These are phyloP conservation scores for Trachelus tabidus DNA, from an alignment of 2,888 invertebrate genomes.

Conservation along the genomic window DNA sequence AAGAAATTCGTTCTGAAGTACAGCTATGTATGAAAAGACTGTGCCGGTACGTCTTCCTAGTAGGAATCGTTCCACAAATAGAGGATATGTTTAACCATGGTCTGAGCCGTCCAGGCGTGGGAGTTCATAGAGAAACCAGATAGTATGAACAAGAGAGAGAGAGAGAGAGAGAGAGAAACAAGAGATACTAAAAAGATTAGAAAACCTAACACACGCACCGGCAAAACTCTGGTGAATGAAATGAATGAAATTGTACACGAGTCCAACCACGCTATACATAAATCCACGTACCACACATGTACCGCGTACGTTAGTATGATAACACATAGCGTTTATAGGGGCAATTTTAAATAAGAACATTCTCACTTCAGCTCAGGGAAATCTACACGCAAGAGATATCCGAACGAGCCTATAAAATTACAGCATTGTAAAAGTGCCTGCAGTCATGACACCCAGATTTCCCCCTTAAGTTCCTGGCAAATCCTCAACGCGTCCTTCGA, in stretches of 20 bases:
- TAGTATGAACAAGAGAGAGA: background rate
- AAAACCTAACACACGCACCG: background rate
- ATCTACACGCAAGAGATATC: background rate
- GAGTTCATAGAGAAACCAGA: background rate
- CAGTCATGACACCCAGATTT: background rate
- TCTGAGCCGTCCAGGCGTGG: background rate
- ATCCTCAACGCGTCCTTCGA: background rate
- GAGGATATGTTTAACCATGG: conserved; percentile 21
- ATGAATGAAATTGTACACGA: background rate
- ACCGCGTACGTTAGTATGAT: background rate
- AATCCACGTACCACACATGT: background rate
- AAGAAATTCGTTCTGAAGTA: background rate
- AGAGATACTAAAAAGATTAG: background rate
- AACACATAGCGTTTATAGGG: background rate
- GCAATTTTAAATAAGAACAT: background rate
- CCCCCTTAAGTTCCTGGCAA: background rate
- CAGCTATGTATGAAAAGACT: background rate
- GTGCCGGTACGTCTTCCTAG: background rate
- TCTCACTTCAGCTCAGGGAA: background rate
- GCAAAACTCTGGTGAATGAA: background rate
- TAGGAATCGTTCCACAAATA: conserved; percentile 29
- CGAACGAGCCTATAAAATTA: background rate
- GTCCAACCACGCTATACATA: background rate
- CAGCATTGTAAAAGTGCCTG: background rate
- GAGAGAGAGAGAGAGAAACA: background rate